Percentiles rank a stretch among this genome's conserved stretches.
Conservation (phyloP, 2,113 vertebrate genomes). For the Syngnathus floridae region DNA sequence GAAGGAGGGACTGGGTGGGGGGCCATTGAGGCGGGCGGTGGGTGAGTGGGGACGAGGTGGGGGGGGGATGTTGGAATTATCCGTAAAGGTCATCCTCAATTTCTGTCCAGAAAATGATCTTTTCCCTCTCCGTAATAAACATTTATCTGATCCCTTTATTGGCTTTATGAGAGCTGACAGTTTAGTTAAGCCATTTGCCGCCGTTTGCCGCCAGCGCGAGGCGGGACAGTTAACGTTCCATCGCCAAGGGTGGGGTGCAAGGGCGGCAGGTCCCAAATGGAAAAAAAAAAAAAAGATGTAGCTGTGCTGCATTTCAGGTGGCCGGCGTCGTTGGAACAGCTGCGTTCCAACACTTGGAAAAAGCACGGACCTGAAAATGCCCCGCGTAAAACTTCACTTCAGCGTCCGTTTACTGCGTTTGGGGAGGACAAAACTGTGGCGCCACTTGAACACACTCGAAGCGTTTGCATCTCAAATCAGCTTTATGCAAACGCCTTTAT, state of each 20-base stretch:
- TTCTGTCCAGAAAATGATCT: conserved; percentile 98
- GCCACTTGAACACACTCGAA: background rate
- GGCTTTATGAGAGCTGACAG: conserved; percentile 99
- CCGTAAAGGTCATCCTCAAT: conserved; percentile 98
- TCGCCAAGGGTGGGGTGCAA: conserved; percentile 43
- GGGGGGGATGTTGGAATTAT: conserved; percentile 77
- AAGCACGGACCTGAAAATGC: background rate
- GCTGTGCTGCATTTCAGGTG: background rate
- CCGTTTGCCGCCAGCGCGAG: conserved; percentile 75
- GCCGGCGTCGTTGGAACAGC: background rate
- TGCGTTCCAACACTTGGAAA: background rate
- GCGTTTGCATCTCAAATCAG: background rate
- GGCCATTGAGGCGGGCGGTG: conserved; percentile 30
- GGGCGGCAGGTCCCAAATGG: conserved; percentile 17
- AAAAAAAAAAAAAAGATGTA: background rate
- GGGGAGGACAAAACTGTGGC: too few relatives aligned
- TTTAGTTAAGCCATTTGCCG: conserved; percentile 93
- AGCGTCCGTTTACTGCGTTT: background rate
- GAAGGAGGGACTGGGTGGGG: conserved; percentile 55
- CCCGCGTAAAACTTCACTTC: background rate
- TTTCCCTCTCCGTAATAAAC: conserved; percentile 97
- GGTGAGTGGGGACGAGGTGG: conserved; percentile 36
- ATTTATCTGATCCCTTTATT: conserved; percentile 99
- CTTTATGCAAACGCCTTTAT: background rate
- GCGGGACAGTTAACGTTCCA: conserved; percentile 90